Evolutionary conservation across 2,888 invertebrate genomes (phyloP).

Genomic region (Caradrina kadenii): DNA sequence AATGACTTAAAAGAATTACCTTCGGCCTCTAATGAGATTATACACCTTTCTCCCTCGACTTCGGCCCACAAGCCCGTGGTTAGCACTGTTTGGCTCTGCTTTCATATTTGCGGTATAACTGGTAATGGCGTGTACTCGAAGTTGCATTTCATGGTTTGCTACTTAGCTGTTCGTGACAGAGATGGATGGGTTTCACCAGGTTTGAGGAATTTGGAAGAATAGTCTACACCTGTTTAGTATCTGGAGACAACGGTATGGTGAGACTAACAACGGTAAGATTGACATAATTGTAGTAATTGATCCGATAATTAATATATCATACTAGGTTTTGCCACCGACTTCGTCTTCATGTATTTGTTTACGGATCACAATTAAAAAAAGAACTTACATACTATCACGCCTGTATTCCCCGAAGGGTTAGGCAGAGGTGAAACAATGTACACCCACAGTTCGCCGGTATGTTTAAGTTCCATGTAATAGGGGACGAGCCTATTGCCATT

Average conservation of each 20-base stretch:
- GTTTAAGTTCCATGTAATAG: no score
- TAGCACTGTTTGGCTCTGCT: constrained; percentile 55
- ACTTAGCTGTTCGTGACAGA: constrained; percentile 43
- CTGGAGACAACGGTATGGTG: neutral
- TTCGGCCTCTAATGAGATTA: constrained; percentile 76
- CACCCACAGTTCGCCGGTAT: no score
- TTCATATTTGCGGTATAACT: constrained; percentile 62
- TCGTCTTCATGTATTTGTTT: no score
- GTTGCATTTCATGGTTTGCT: constrained; percentile 48
- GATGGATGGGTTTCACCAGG: constrained; percentile 28
- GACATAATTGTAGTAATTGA: neutral
- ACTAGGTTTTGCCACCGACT: neutral
- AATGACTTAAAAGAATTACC: constrained; percentile 76
- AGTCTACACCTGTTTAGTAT: constrained; percentile 19
- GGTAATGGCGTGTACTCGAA: constrained; percentile 38
- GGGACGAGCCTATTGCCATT: no score
- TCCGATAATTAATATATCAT: neutral
- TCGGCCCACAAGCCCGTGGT: constrained; percentile 54
- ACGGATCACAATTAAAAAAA: no score
- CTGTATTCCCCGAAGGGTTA: no score
- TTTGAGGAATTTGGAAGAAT: constrained; percentile 44
- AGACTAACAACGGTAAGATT: neutral
- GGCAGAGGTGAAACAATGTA: no score
- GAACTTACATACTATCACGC: no score
- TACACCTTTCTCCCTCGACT: constrained; percentile 69